Evolutionary conservation across 2,888 invertebrate species (phyloP), one percentile per base, ranked within the genome.

Genomic region (Horisme vitalbata): DNA sequence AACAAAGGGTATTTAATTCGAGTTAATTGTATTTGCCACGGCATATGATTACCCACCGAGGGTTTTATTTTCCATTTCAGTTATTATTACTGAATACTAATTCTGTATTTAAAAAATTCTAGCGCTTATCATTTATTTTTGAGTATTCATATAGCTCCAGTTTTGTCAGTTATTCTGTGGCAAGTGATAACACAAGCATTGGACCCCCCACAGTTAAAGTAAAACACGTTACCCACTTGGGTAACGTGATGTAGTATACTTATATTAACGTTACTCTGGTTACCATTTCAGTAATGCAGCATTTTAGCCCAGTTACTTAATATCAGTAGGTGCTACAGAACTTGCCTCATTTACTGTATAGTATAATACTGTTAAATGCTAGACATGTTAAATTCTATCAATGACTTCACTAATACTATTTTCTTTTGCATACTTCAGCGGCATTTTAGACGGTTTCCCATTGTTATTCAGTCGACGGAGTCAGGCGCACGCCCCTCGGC

Each of bases 401-500:
- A 14, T 32, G 32, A 41, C 39, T 32, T 45, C 52, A 45, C 48
- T 65, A 63, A 62, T 53, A 60, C 53, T 61, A 63, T 65, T 68
- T 49, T 57, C 59, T 66, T 69, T 68, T 67, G 66, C 69, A 66
- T 73, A 65, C 66, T 56, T 61, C 56, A 73, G 81, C 77, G 70
- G 63, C 81, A 73, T 85, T 85, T 85, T 83, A 85, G 79, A 62
- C 68, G 68, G 66, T 63, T 66, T 71, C 75, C 77, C 81, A 89
- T 89, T 89, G 86, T 86, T 88, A 89, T 89, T 89, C 89, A 83
- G 84, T 72, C 71, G 72, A 66, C 80, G 83, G 63, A 70, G 82
- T 72, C 77, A 70, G 67, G 69, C 80, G 79, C 87, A 83, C 87
- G 85, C 87, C 72, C 72, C 79, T 60, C 69, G 77, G 87, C 89